phyloP scores from a whole-genome alignment of 2,888 invertebrate species.

The Mesorhabditis spiculigera region DNA sequence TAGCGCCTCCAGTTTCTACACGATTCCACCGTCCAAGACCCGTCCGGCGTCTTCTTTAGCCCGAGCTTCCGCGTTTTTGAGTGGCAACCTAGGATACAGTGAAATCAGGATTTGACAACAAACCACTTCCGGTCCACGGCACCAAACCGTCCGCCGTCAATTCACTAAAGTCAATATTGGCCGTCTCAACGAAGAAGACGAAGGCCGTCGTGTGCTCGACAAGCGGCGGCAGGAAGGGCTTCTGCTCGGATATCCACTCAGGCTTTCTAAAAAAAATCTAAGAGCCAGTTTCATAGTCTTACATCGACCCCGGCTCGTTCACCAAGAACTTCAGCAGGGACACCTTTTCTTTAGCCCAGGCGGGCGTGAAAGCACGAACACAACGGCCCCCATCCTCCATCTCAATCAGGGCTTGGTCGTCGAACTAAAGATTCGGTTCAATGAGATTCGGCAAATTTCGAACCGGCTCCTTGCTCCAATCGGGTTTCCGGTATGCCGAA shows the following conservation, averaged over 20 bases:
- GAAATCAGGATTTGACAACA: conserved; percentile 18
- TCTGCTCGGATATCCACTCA: conserved; percentile 18
- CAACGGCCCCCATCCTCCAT: conserved; percentile 23
- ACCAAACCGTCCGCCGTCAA: conserved; percentile 37
- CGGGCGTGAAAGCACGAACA: conserved; percentile 24
- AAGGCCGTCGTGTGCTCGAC: conserved; percentile 29
- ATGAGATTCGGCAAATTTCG: too few relatives aligned
- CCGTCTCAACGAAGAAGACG: conserved; percentile 36
- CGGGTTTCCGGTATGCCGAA: too few relatives aligned
- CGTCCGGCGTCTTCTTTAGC: conserved; percentile 18
- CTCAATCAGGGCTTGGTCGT: conserved; percentile 23
- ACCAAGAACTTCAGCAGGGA: conserved; percentile 33
- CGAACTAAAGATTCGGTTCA: conserved; percentile 20
- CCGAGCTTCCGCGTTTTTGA: conserved; percentile 21
- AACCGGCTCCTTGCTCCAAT: too few relatives aligned
- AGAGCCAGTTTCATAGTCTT: background rate
- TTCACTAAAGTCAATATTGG: conserved; percentile 32
- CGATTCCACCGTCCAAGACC: conserved; percentile 8
- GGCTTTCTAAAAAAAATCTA: conserved; percentile 14
- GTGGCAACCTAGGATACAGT: conserved; percentile 20
- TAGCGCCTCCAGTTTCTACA: conserved; percentile 21
- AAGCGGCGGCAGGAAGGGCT: conserved; percentile 34
- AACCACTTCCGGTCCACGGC: conserved; percentile 36
- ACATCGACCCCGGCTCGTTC: conserved; percentile 31
- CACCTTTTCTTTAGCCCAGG: conserved; percentile 40